phyloP scores from a whole-genome alignment of 2,113 vertebrate species.

The Seriola quinqueradiata region DNA sequence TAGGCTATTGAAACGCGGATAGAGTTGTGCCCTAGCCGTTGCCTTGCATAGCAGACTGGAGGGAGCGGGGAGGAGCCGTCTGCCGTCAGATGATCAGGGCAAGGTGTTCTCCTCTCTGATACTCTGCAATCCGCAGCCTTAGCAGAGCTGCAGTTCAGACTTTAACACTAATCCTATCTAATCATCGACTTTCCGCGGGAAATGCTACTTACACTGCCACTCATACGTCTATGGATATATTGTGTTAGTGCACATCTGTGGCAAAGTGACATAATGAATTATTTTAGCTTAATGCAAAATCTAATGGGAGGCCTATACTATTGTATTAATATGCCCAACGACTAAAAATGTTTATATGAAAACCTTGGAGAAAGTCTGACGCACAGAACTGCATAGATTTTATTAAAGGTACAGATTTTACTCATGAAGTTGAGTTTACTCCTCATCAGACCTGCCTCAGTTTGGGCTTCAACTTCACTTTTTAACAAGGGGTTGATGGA shows the following conservation, averaged over 20 bases:
- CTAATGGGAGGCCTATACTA: background rate
- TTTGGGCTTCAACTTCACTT: background rate
- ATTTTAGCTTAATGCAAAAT: background rate
- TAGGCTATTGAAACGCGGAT: conserved; percentile 7
- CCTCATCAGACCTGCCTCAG: background rate
- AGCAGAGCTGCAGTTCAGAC: conserved; percentile 5
- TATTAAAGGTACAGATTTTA: too few species aligned
- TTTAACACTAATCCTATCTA: background rate
- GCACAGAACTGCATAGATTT: background rate
- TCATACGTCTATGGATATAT: background rate
- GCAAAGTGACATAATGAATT: background rate
- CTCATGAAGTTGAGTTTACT: background rate
- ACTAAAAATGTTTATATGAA: background rate
- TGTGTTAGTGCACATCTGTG: background rate
- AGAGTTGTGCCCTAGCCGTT: conserved; percentile 59
- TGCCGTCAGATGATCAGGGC: conserved; percentile 79
- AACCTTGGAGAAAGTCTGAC: background rate
- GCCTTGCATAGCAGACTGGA: conserved; percentile 59
- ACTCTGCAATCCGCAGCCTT: conserved; percentile 33
- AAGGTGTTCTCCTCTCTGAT: conserved; percentile 68
- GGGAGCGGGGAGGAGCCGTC: conserved; percentile 70
- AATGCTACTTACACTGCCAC: background rate
- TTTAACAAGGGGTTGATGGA: background rate
- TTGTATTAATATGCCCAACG: background rate
- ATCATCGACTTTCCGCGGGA: background rate